Conservation (phyloP, 2,888 invertebrate genomes). For the Oasisia sp. region DNA sequence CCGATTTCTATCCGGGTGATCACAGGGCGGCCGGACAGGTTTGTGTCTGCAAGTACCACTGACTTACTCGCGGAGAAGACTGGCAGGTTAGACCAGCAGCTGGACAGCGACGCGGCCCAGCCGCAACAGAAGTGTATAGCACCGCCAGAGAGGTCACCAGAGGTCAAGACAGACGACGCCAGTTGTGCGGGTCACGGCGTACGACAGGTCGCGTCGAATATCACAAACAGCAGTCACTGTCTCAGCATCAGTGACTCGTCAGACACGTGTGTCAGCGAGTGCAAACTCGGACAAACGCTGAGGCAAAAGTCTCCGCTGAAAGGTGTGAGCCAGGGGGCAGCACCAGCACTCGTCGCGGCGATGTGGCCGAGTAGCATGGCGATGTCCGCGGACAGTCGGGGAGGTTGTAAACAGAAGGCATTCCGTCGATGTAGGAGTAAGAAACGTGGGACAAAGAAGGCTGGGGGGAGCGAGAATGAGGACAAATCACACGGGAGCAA, state of each 20-base stretch:
- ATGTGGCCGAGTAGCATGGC: background rate
- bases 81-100: background rate
- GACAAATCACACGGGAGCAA: background rate
- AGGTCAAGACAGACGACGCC: background rate
- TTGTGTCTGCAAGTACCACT: background rate
- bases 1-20: background rate
- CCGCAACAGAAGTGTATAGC: background rate
- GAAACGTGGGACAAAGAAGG: background rate
- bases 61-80: background rate
- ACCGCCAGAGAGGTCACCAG: background rate
- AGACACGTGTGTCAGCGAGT: background rate
- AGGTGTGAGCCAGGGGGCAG: background rate
- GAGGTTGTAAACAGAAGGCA: background rate
- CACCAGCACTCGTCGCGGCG: background rate
- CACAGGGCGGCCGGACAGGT: background rate
- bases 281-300: background rate
- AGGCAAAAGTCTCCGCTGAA: background rate
- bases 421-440: background rate
- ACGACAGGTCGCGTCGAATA: constrained; percentile 6
- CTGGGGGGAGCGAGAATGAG: background rate
- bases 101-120: background rate
- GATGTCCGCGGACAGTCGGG: background rate
- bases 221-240: background rate
- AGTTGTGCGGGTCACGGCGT: background rate
- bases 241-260: background rate